Percentiles rank a stretch among this genome's conserved stretches.
Conservation (phyloP, 2,797 vertebrate genomes). For the Sciaenops ocellatus region DNA sequence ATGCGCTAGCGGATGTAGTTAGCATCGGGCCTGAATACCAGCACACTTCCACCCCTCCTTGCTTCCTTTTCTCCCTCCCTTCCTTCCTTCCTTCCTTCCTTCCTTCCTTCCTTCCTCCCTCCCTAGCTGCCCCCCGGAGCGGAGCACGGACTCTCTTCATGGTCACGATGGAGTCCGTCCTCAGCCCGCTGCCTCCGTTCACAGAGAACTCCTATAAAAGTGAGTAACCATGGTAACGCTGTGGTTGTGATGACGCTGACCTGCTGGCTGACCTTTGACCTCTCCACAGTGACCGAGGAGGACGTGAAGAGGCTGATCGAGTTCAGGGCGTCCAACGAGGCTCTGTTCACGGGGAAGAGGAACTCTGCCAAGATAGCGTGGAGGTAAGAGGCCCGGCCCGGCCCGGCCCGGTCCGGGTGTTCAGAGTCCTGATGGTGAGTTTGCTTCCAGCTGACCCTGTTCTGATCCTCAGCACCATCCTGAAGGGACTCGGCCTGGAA, state of each 20-base stretch:
- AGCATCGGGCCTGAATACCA: constrained; percentile 54
- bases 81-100: not conserved
- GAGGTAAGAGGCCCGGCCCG: constrained; percentile 67
- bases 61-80: constrained; percentile 8
- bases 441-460: not conserved
- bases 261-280: constrained; percentile 56
- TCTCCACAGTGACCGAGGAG: constrained; percentile 80
- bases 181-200: constrained; percentile 63
- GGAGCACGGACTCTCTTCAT: constrained; percentile 16
- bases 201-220: constrained; percentile 80
- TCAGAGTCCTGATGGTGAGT: no score
- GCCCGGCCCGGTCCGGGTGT: no score
- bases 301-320: constrained; percentile 83
- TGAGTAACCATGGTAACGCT: constrained; percentile 46
- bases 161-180: constrained; percentile 69
- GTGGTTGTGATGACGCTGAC: not conserved
- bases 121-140: not conserved
- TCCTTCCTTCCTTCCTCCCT: constrained; percentile 14
- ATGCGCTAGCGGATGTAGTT: constrained; percentile 43
- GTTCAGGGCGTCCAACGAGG: constrained; percentile 80
- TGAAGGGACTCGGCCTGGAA: constrained; percentile 79
- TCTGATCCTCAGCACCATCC: constrained; percentile 73
- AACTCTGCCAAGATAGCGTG: constrained; percentile 85
- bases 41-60: constrained; percentile 13
- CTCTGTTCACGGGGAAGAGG: constrained; percentile 82